phyloP scores from a whole-genome alignment of 2,888 invertebrate genomes.

The Chrysotoxum bicinctum region DNA sequence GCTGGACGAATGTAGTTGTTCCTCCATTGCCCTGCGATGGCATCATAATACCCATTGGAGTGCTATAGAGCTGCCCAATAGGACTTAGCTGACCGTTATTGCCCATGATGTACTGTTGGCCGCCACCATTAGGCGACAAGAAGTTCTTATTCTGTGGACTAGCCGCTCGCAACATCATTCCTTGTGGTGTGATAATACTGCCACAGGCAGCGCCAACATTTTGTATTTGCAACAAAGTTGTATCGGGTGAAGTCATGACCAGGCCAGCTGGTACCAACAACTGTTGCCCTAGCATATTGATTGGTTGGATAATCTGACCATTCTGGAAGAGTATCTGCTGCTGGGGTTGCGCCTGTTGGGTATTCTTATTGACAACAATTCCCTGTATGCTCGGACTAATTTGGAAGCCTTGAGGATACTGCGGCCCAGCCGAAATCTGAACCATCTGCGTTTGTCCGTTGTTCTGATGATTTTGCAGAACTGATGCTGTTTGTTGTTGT shows the following conservation, averaged over 20 bases:
- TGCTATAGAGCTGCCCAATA: slow-evolving; percentile 82
- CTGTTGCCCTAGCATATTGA: slow-evolving; percentile 92
- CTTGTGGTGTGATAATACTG: slow-evolving; percentile 86
- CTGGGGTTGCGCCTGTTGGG: slow-evolving; percentile 81
- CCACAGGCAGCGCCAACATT: slow-evolving; percentile 86
- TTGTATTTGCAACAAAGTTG: slow-evolving; percentile 89
- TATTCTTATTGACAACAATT: slow-evolving; percentile 84
- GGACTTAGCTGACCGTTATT: slow-evolving; percentile 91
- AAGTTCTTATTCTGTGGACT: slow-evolving; percentile 89
- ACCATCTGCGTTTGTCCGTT: slow-evolving; percentile 78
- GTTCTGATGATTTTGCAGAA: slow-evolving; percentile 82
- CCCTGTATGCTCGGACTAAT: slow-evolving; percentile 90
- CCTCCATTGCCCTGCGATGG: slow-evolving; percentile 79
- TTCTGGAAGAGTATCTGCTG: slow-evolving; percentile 81
- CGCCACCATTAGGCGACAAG: slow-evolving; percentile 87
- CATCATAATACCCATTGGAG: slow-evolving; percentile 81
- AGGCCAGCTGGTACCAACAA: slow-evolving; percentile 92
- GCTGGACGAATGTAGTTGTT: slow-evolving; percentile 90
- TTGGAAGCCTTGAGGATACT: slow-evolving; percentile 88
- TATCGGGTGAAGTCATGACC: slow-evolving; percentile 91
- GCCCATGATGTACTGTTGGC: slow-evolving; percentile 88
- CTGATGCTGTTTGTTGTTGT: slow-evolving; percentile 74
- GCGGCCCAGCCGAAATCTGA: slow-evolving; percentile 82
- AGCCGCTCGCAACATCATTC: slow-evolving; percentile 90
- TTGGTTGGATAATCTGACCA: slow-evolving; percentile 89